Evolutionary conservation across 1,140 invertebrate species (phyloP).

Genomic region (Papilio dardanus): DNA sequence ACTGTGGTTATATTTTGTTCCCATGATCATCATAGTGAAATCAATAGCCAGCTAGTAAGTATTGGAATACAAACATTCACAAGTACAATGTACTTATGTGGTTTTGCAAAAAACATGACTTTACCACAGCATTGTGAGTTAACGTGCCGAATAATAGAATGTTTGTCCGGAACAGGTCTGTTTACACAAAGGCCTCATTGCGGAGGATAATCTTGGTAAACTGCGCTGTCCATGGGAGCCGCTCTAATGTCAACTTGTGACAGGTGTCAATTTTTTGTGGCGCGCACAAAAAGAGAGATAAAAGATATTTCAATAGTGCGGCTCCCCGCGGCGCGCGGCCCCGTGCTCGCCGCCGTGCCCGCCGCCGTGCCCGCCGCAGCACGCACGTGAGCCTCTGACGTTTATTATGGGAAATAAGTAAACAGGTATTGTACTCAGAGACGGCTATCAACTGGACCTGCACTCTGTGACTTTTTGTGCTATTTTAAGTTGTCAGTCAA

Average conservation of each 20-base stretch:
- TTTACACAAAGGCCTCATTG: conserved; percentile 58
- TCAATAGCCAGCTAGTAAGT: background rate
- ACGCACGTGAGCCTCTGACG: conserved; percentile 53
- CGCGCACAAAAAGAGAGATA: conserved; percentile 53
- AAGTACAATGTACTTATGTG: background rate
- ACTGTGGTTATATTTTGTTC: background rate
- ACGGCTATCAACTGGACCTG: conserved; percentile 35
- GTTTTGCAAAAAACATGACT: background rate
- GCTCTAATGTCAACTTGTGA: conserved; percentile 54
- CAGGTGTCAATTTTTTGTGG: conserved; percentile 76
- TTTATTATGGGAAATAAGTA: conserved; percentile 62
- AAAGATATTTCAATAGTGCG: conserved; percentile 68
- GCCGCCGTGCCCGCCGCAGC: conserved; percentile 46
- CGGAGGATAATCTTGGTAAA: conserved; percentile 50
- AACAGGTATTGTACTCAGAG: conserved; percentile 49
- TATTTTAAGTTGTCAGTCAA: conserved; percentile 1
- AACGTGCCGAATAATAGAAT: conserved; percentile 32
- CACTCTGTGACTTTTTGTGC: conserved; percentile 11
- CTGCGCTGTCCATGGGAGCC: conserved; percentile 59
- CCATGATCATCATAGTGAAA: background rate
- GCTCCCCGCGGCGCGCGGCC: conserved; percentile 60
- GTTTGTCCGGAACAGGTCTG: conserved; percentile 56
- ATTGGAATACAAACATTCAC: conserved; percentile 23
- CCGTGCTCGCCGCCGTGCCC: conserved; percentile 44
- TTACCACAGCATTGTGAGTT: background rate